Evolutionary conservation across 2,113 vertebrate genomes (phyloP), one percentile per base, ranked within the genome.

Genomic region (Origma solitaria): DNA sequence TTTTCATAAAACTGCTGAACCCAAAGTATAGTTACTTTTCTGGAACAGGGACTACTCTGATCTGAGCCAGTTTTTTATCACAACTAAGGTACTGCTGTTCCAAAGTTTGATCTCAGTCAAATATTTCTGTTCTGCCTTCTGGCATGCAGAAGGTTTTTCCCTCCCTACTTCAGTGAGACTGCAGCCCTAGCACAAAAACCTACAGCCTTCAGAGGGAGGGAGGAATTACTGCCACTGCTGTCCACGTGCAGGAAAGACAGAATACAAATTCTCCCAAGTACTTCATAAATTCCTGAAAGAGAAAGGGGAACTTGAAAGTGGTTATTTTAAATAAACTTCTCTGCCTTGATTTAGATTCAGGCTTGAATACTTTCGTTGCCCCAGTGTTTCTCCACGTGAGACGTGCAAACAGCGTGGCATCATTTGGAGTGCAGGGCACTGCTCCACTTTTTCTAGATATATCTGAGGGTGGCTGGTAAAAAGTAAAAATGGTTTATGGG

Each of bases 391-490:
- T 65, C 37, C 31, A 24, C 5, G 2, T 5, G 30, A 42, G 42
- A 58, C 38, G 28, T 7, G 10, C 25, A 44, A 82, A 50, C 8
- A 45, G 2, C 0, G 2, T 3, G 12, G 13, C 6, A 7, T 37
- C 5, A 3, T 64, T 45, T 50, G 24, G 56, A 37, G 7, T 2
- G 7, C 10, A 71, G 16, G 9, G 22, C 2, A 0, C 30, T 58
- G 35, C 6, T 68, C 16, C 58, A 0, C 13, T 40, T 38, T 58
- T 35, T 40, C 49, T 72, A 15, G 21, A 3, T 23, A 1, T 23
- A 19, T 22, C 49, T 71, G 75, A 70, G 58, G 30, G 4, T 58
- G 33, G 11, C 24, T 71, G 31, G 21, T 64, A 37, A 80, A 82
- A 28, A 16, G 2, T 11, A 11, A 31, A 69, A 60, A 27, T 13